Evolutionary conservation across 2,888 invertebrate genomes (phyloP), one percentile per base, ranked within the genome.

Genomic region (Phoronis australis): DNA sequence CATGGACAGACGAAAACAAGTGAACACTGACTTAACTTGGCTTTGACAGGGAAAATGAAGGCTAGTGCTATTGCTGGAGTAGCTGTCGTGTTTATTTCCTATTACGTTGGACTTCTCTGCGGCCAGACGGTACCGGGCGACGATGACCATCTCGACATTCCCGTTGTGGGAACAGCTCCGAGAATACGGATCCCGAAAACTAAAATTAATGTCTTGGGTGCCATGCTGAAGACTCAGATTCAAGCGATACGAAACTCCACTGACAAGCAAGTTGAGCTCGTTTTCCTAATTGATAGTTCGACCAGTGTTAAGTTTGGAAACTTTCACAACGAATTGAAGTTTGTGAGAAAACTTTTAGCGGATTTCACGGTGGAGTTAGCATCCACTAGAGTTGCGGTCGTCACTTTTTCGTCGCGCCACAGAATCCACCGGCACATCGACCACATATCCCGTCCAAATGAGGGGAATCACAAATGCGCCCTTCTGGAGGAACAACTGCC

Each of bases 201-300:
- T n/a, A 82, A 83, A 71, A 78, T 83, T 25, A 82, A 83, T 54
- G 75, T 79, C 2, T 66, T 83, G 21, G 83, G 83, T 1, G 75
- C 78, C 38, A 73, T 81, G 24, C 79, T 84, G 53, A 83, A 83
- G 59, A 75, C 76, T 45, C 81, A 81, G 57, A 80, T 84, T 2
- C 79, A 80, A 47, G 69, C 69, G n/a, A 69, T 84, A 24, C 79
- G 82, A 45, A 62, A 66, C 25, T 67, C 69, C 1, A 52, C 64
- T 4, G 70, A 72, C 55, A 64, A 68, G 42, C 62, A 73, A 45
- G 73, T 84, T 54, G 86, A 86, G 63, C 72, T 86, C 37, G 80
- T 86, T 24, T 86, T 86, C 68, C 74, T 86, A 41, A 82, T 86
- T 41, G 86, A 86, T 63, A 82, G 83, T 15, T 85, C 85, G n/a